Conservation (phyloP, 2,113 vertebrate genomes). For the Spermophilus dauricus region DNA sequence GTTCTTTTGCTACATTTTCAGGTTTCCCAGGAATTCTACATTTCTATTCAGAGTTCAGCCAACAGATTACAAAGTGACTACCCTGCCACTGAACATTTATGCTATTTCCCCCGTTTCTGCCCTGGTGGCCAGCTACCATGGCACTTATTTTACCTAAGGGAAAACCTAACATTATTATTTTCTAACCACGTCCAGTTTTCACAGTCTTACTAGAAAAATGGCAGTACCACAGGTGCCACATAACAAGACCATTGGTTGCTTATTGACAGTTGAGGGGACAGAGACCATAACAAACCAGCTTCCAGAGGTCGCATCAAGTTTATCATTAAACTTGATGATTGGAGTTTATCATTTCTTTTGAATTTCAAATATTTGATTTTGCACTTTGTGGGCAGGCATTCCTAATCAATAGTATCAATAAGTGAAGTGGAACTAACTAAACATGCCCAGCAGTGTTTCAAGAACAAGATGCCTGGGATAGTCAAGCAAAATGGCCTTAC, state of each 20-base stretch:
- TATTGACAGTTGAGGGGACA: neutral
- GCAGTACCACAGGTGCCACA: neutral
- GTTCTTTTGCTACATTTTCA: neutral
- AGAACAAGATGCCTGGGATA: neutral
- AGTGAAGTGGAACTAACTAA: neutral
- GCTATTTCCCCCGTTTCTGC: neutral
- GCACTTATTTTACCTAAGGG: neutral
- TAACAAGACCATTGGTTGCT: neutral
- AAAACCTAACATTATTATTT: neutral
- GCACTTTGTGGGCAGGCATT: neutral
- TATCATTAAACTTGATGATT: too few species aligned
- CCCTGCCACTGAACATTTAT: neutral
- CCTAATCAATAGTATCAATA: conserved; percentile 34
- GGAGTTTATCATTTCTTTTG: neutral
- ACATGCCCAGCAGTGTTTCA: conserved; percentile 5
- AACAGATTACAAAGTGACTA: neutral
- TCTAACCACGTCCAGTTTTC: neutral
- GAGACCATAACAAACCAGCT: conserved; percentile 19
- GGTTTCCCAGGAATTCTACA: neutral
- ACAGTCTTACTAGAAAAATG: neutral
- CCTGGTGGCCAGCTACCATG: neutral
- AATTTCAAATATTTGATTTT: conserved; percentile 59
- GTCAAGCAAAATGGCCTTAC: neutral
- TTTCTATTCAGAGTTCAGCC: neutral
- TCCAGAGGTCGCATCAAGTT: conserved; percentile 1